Base-by-base conservation (phyloP, 2,888 invertebrate species). In the Lycocerus yunnanus region DNA sequence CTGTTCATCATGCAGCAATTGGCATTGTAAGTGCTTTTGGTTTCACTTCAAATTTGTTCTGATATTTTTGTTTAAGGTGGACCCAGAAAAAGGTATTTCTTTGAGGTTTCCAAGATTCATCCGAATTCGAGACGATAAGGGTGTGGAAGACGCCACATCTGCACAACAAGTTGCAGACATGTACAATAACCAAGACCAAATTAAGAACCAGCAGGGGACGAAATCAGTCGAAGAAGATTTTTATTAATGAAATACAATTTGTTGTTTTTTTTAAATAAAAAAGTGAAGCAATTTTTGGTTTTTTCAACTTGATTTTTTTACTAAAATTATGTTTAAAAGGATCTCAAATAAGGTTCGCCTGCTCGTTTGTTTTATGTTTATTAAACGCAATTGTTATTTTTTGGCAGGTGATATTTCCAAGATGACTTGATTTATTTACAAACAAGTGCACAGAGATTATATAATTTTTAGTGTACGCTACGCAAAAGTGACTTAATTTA, bases 81-180 rank as follows among this genome's bases (percentile, higher is more conserved):
- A 98, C 88, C 90, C 93, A 1, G 95, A 95, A 83, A 95, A 95
- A 83, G 99, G 99, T 16, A 95, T 99, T 83, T 99, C 98, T 2
- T 89, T 99, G 60, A 90, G 99, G 60, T 99, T 99, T 88, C 99
- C 99, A 4, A 91, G 97, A 84, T 99, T 98, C 86, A 88, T 99
- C 70, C 90, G 97, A 24, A 92, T 95, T 65, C 91, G 99, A 20
- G 95, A 95, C 6, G 99, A 99, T 88, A 99, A 99, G 88, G 89
- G 89, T 16, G 92, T 95, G 2, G 99, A 99, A 87, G 93, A 97
- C 83, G 97, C 99, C 1, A 99, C 99, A 2, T 90, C 93, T 3
- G 93, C 97, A 66, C 91, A 92, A 81, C 98, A 99, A 90, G 91
- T 97, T 58, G 96, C 96, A 0, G 91, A 93, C 58, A 92, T 98